Base-by-base conservation (phyloP, 1,140 invertebrate genomes). In the Polyergus mexicanus region DNA sequence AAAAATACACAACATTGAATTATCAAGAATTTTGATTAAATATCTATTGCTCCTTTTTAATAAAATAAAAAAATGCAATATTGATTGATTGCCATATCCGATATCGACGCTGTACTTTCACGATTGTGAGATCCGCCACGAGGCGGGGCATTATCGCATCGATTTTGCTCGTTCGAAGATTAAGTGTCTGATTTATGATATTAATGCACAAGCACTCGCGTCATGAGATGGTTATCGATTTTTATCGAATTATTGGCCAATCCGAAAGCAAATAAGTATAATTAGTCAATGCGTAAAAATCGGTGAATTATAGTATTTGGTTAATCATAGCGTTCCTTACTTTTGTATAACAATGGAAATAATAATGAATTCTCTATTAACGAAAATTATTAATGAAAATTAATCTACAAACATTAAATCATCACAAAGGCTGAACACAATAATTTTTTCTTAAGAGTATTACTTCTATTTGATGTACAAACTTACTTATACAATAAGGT, bases 201-300 rank as follows among this genome's bases (percentile, higher is more conserved):
- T 72, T 83, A 74, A 74, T 83, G 54, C 68, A 74, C 68, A 74
- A 47, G 78, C 38, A 25, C 56, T 38, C 54, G 38, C 56, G 25
- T 56, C 56, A n/a, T n/a, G 66, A 81, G 54, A 83, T 83, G 68
- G 71, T 74, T 83, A 74, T 54, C 10, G 38, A 83, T 72, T 83
- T 83, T 84, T 84, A 77, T 84, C 81, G 58, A 54, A 84, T 84
- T 84, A 84, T 68, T 77, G 60, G 35, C 22, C 58, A 19, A 28
- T 51, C 19, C 22, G 47, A n/a, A 11, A 32, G 76, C 32, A 41
- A 75, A 56, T 58, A 60, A 76, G 16, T 32, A 41, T 44, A 44
- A 77, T 83, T 83, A 74, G 13, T 83, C 56, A 66, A 71, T 13
- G 38, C 3, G 54, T 72, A 66, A 38, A 81, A 81, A 75, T 76